Base-by-base conservation (phyloP, 2,113 vertebrate genomes). In the Spermophilus dauricus region DNA sequence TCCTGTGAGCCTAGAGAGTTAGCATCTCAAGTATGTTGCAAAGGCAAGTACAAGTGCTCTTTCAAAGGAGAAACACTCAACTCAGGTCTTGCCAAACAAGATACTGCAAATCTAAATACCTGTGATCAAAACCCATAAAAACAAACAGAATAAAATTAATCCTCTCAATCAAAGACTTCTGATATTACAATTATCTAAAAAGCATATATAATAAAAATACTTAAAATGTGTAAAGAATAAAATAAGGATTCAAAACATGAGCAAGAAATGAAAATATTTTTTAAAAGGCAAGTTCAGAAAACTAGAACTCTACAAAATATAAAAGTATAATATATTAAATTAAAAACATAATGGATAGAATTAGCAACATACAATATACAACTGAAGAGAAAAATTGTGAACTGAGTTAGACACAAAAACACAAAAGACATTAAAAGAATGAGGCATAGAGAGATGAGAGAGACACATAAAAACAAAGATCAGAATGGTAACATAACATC, bases 271-370 rank as follows among this genome's bases (percentile, higher is more conserved):
- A 78, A 1, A 69, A 14, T 30, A 24, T 34, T 73, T 67, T 70
- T 96, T 75, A 28, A 67, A 80, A 81, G 16, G 17, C 22, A 75
- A 61, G 53, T 88, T 70, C 80, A 88, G 20, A 61, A 88, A 72
- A 86, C 37, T 75, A 91, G 10, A 93, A 69, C 18, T 85, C 90
- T 83, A 51, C 56, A 53, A 81, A 91, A 82, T 77, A 67, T 58
- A 65, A 83, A 90, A 93, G 80, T 14, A 78, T 3, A 85, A 37
- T 61, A 28, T 63, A 63, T 84, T 61, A 72, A 88, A 93, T 77
- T 77, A 34, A 75, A 86, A 82, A 22, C 42, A 85, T 67, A 91
- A 56, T 20, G 8, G 17, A 58, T 77, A 63, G 39, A 86, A 88
- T 77, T 48, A 84, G 84, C 10, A 67, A 11, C 58, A 72, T 12